Evolutionary conservation across 2,113 vertebrate species (phyloP).

Genomic region (Zingel zingel): DNA sequence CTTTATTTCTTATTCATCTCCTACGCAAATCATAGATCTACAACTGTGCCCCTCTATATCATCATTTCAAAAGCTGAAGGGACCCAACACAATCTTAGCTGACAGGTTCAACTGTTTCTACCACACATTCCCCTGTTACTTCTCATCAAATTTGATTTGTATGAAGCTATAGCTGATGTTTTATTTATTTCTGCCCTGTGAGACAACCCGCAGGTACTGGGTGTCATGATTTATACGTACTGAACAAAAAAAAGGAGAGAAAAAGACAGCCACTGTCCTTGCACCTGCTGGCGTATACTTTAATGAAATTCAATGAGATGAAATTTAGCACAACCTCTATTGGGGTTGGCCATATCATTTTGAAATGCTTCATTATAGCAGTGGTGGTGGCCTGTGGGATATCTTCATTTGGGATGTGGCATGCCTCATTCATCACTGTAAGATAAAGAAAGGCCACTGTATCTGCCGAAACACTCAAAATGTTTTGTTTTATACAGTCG

Average conservation of each 20-base stretch:
- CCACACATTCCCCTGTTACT: slow-evolving; percentile 63
- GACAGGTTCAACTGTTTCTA: slow-evolving; percentile 62
- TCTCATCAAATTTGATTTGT: slow-evolving; percentile 79
- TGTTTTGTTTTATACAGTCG: slow-evolving; percentile 25
- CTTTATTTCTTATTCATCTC: slow-evolving; percentile 1
- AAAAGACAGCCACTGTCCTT: slow-evolving; percentile 78
- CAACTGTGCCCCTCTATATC: slow-evolving; percentile 19
- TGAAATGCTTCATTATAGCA: slow-evolving; percentile 84
- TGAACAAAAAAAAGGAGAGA: slow-evolving; percentile 47
- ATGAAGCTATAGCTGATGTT: slow-evolving; percentile 77
- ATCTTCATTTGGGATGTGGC: slow-evolving; percentile 71
- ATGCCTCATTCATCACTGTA: slow-evolving; percentile 73
- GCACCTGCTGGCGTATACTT: slow-evolving; percentile 79
- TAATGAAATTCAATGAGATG: slow-evolving; percentile 85
- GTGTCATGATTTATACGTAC: slow-evolving; percentile 81
- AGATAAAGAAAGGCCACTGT: slow-evolving; percentile 59
- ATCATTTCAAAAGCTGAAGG: slow-evolving; percentile 44
- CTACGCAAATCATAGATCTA: slow-evolving; percentile 46
- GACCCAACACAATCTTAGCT: slow-evolving; percentile 44
- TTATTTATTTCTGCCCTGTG: slow-evolving; percentile 79
- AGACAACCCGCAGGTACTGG: slow-evolving; percentile 79
- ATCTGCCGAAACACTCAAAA: slow-evolving; percentile 33
- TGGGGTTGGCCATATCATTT: slow-evolving; percentile 81
- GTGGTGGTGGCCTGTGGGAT: slow-evolving; percentile 75
- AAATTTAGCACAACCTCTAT: slow-evolving; percentile 83